Evolutionary conservation across 2,797 vertebrate species (phyloP), one percentile per base, ranked within the genome.

Genomic region (Poeciliopsis paucimaculata): DNA sequence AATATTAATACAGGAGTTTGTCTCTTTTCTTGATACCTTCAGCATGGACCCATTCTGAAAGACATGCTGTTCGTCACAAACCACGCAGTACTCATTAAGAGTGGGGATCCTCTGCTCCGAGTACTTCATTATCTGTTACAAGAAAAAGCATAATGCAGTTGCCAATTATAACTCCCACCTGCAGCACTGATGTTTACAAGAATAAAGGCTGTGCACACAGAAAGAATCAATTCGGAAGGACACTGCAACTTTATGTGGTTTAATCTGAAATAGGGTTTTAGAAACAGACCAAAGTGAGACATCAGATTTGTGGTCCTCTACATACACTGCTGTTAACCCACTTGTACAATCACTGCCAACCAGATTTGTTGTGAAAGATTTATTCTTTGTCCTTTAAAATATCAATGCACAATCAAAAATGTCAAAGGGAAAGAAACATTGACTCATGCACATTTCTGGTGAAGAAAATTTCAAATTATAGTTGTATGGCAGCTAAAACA

Each of bases 21-120:
- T 76, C 51, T 46, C 18, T 68, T 71, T 66, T 2, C 36, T 18
- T 26, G 31, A 76, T 92, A 99, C 98, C 98, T 99, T 99, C 77
- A 99, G 95, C 98, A 99, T 99, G 86, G 98, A 99, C 82, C 98
- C 98, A 0, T 99, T 99, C 95, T 99, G 98, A 95, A 99, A 99
- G 94, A 99, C 98, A 45, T 99, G 98, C 95, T 99, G 98, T 83
- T 99, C 98, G 1, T 99, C 98, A 79, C 98, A 99, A 77, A 99
- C 98, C 92, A 99, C 98, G 0, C 98, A 99, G 95, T 99, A 99
- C 88, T 99, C 98, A 0, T 99, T 99, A 86, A 99, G 93, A 0
- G 98, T 99, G 0, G 98, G 98, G 82, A 99, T 98, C 86, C 98
- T 97, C 96, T 99, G 98, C 91, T 99, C 98, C 0, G 98, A 98